phyloP scores from a whole-genome alignment of 2,113 vertebrate genomes.

The Tyto alba region DNA sequence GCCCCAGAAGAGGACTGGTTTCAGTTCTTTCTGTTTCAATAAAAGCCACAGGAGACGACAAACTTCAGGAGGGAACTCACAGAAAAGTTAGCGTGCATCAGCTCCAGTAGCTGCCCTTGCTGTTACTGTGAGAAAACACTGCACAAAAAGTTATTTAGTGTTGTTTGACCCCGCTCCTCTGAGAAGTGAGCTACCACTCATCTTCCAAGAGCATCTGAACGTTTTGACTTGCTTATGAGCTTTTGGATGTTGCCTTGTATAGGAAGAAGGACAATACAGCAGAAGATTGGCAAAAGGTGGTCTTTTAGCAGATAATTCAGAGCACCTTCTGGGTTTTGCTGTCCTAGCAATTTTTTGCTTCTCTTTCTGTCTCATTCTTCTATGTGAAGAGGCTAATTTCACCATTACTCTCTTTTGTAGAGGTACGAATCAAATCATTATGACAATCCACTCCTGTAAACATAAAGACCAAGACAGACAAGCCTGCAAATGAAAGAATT shows the following conservation, averaged over 20 bases:
- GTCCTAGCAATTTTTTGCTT: background rate
- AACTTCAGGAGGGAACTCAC: background rate
- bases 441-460: background rate
- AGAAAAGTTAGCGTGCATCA: background rate
- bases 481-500: slow-evolving; percentile 1
- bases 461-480: background rate
- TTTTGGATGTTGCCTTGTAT: background rate
- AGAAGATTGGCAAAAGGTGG: background rate
- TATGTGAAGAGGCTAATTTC: background rate
- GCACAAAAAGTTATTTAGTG: background rate
- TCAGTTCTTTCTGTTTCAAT: background rate
- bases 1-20: background rate
- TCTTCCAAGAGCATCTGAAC: background rate
- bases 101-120: background rate
- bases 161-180: background rate
- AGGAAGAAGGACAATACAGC: background rate
- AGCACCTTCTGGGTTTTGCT: background rate
- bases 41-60: background rate
- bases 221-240: background rate
- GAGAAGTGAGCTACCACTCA: background rate
- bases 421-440: background rate
- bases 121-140: background rate
- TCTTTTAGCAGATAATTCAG: background rate
- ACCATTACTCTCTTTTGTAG: background rate
- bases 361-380: background rate